Evolutionary conservation across 2,113 vertebrate genomes (phyloP), one percentile per base, ranked within the genome.

Genomic region (Geococcyx californianus): DNA sequence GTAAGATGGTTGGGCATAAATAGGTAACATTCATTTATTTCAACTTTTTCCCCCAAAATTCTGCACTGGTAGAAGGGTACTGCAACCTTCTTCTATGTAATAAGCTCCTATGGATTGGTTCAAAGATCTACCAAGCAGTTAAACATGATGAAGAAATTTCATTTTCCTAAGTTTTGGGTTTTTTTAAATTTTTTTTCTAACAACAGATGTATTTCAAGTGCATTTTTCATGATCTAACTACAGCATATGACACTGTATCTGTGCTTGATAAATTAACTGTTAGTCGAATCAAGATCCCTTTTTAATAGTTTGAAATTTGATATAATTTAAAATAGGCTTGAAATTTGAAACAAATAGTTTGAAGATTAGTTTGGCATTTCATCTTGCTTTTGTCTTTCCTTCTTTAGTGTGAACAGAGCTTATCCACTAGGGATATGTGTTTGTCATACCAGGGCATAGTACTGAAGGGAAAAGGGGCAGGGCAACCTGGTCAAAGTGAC

Each of bases 231-330:
- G 74, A 78, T n/a, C 64, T 91, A 90, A 66, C 75, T 92, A 52
- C 62, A 73, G 58, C 28, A 12, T 60, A 76, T 81, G 67, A 92
- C 58, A 89, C 23, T 7, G 40, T 94, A 21, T 23, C 81, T 67
- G 81, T 62, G 69, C 82, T 56, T 95, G 92, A 96, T 86, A 92
- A 96, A 97, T 95, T 84, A 93, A 84, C 73, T 84, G 44, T 93
- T 68, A 51, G 78, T 70, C 77, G 62, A 95, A 91, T 81, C 75
- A 60, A 88, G 69, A 73, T 16, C 56, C 28, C 34, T 84, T 69
- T 73, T 94, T 91, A 96, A 80, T 91, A 87, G 82, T 77, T 95
- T 93, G 91, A 96, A 87, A 92, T n/a, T n/a, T n/a, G n/a, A n/a
- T n/a, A n/a, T n/a, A n/a, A n/a, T n/a, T n/a, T n/a, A n/a, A n/a